Evolutionary conservation across 2,113 vertebrate genomes (phyloP), one percentile per base, ranked within the genome.

Genomic region (Amia ocellicauda): DNA sequence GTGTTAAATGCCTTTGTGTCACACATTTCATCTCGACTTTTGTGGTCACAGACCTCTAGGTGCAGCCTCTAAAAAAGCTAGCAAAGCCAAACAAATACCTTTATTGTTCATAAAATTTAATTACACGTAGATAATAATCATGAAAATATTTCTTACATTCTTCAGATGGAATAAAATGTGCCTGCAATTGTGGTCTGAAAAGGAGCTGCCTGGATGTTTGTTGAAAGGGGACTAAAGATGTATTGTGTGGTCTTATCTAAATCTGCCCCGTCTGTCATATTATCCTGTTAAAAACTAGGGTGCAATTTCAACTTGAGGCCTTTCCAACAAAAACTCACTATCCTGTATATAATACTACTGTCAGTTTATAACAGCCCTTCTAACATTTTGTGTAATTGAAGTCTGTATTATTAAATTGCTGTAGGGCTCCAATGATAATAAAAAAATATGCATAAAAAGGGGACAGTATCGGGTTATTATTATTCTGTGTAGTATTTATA

Each of bases 211-310:
- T 77, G 66, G 81, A 60, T 70, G 56, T 81, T 73, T 68, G 76
- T 74, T 84, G 82, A 83, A 81, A 83, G 76, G 79, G 68, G 65
- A 88, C 83, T 85, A 79, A 88, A 89, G 84, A 82, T 70, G 65
- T 77, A 85, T 88, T 92, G 87, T 90, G 72, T 69, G 72, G 69
- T 29, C 86, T 91, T 91, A 93, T 92, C 91, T 90, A 7, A 64
- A 90, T 91, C 90, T 88, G 65, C 74, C 73, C 64, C 65, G 75
- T 69, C 74, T 77, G 86, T 86, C 89, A 88, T 79, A 84, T 81
- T 86, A 86, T 80, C 80, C 78, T 81, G 79, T 81, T 89, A 81
- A 85, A 85, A 90, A 84, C 76, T 80, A 59, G 64, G 72, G 60
- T 73, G 58, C 43, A 66, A 73, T 49, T 74, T 83, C 73, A 78